These are phyloP conservation scores for Polymixis lichenea DNA, from an alignment of 2,888 invertebrate genomes.

Conservation along the genomic window DNA sequence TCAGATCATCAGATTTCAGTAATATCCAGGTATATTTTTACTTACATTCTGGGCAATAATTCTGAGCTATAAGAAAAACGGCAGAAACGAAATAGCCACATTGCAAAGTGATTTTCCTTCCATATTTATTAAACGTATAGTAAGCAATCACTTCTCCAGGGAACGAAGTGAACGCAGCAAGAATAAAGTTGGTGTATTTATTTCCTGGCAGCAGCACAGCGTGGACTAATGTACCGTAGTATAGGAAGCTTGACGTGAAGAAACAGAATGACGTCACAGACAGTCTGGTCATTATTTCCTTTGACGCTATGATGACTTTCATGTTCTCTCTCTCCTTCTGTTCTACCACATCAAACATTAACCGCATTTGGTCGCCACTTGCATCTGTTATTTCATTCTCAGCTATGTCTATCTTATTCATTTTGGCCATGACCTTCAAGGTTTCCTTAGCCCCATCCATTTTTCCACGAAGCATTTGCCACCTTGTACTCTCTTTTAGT, in stretches of 20 bases:
- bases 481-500: constrained; percentile 81
- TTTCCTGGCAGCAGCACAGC: constrained; percentile 82
- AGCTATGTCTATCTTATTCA: constrained; percentile 76
- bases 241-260: constrained; percentile 83
- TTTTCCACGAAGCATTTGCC: constrained; percentile 82
- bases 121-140: constrained; percentile 78
- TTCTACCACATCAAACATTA: constrained; percentile 76
- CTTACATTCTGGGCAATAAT: constrained; percentile 80
- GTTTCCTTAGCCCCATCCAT: constrained; percentile 77
- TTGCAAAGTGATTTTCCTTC: constrained; percentile 79
- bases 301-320: constrained; percentile 79
- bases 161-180: constrained; percentile 79
- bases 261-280: constrained; percentile 80
- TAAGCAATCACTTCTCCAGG: constrained; percentile 82
- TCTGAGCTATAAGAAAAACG: constrained; percentile 78
- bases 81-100: constrained; percentile 78
- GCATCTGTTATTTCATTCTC: constrained; percentile 76
- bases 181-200: constrained; percentile 82
- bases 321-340: constrained; percentile 79
- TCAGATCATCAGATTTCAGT: neutral
- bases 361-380: constrained; percentile 75
- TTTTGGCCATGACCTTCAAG: constrained; percentile 73
- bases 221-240: constrained; percentile 81
- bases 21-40: neutral
- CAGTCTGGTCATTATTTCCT: constrained; percentile 80